phyloP scores from a whole-genome alignment of 2,888 invertebrate genomes.

The Heliconius ismenius region DNA sequence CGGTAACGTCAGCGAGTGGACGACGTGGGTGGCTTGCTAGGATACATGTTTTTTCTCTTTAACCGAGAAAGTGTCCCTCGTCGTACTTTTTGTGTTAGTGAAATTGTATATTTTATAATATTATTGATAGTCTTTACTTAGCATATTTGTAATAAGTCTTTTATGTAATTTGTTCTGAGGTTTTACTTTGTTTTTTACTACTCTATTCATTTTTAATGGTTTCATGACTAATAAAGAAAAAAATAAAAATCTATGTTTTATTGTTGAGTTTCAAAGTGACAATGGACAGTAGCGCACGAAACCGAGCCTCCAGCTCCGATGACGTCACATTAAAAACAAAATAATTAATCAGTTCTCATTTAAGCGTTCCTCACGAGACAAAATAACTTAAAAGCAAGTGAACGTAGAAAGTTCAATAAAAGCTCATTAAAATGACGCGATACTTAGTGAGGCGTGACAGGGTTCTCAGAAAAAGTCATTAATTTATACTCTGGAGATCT shows the following conservation, averaged over 20 bases:
- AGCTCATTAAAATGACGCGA: slow-evolving; percentile 6
- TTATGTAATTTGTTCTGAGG: background rate
- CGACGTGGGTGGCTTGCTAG: slow-evolving; percentile 10
- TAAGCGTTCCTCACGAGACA: background rate
- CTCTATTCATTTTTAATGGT: too few species aligned
- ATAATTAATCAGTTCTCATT: background rate
- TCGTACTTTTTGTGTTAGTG: background rate
- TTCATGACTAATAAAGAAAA: too few species aligned
- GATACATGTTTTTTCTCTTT: background rate
- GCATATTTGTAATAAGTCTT: background rate
- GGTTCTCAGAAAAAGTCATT: slow-evolving; percentile 24
- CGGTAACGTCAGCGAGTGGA: slow-evolving; percentile 1
- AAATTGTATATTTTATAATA: background rate
- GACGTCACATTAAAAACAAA: background rate
- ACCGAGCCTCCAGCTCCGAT: too few species aligned
- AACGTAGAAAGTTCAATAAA: slow-evolving; percentile 5
- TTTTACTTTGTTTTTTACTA: background rate
- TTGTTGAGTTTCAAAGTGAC: too few species aligned
- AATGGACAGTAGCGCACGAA: too few species aligned
- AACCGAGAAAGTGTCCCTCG: background rate
- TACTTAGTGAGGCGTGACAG: slow-evolving; percentile 11
- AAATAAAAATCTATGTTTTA: background rate
- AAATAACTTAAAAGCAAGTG: slow-evolving; percentile 1
- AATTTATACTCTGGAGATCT: slow-evolving; percentile 6
- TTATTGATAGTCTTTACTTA: background rate